Conservation (phyloP, 1,140 invertebrate genomes). For the Drosophila pectinifera region DNA sequence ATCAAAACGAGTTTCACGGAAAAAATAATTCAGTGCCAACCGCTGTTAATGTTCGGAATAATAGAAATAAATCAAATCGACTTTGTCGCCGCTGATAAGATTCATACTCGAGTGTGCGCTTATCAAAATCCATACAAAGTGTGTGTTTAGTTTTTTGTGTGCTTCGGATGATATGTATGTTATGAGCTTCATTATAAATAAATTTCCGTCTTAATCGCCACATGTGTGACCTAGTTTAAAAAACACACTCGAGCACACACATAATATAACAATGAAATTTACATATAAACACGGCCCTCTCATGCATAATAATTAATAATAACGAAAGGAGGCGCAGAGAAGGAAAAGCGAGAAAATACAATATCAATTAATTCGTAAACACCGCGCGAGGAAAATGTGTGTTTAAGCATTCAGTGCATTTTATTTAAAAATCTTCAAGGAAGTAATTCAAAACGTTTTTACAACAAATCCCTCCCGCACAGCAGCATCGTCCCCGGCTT, state of each 20-base stretch:
- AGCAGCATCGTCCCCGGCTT: constrained; percentile 10
- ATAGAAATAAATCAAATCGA: constrained; percentile 31
- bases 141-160: constrained; percentile 40
- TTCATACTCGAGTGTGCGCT: constrained; percentile 35
- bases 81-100: constrained; percentile 64
- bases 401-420: constrained; percentile 56
- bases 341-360: constrained; percentile 47
- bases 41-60: constrained; percentile 9
- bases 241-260: constrained; percentile 34
- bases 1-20: constrained; percentile 33
- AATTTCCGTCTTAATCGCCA: constrained; percentile 76
- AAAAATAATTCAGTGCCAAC: constrained; percentile 46
- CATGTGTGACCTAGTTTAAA: constrained; percentile 78
- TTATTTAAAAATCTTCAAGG: constrained; percentile 51
- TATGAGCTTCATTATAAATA: constrained; percentile 54
- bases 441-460: constrained; percentile 54
- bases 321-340: constrained; percentile 4
- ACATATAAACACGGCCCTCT: constrained; percentile 62
- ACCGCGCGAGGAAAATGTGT: constrained; percentile 42
- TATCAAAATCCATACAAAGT: constrained; percentile 66
- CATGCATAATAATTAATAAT: constrained; percentile 75
- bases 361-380: constrained; percentile 59
- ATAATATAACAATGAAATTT: constrained; percentile 68
- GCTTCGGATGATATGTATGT: constrained; percentile 43
- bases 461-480: constrained; percentile 30